phyloP scores from a whole-genome alignment of 2,113 vertebrate genomes.

The Passer montanus region DNA sequence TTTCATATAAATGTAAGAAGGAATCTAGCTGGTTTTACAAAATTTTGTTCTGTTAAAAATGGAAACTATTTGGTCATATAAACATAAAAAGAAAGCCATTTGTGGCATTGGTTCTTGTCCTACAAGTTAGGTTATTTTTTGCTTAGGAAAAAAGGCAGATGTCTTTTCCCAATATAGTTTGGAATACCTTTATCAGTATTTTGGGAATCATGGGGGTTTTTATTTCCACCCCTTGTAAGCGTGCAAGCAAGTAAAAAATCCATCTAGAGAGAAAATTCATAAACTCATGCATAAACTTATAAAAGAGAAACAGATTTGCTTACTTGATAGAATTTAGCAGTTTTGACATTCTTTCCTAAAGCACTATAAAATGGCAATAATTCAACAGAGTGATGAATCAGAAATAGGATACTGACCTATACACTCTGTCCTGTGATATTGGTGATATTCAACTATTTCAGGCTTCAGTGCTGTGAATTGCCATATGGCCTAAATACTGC shows the following conservation, averaged over 20 bases:
- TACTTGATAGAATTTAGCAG: neutral
- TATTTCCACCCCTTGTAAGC: neutral
- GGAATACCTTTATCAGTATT: neutral
- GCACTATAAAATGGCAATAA: neutral
- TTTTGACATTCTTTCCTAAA: neutral
- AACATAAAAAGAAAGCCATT: neutral
- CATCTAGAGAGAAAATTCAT: neutral
- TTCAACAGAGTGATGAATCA: neutral
- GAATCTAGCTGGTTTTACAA: neutral
- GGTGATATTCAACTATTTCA: neutral
- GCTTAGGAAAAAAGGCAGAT: neutral
- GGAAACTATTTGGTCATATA: neutral
- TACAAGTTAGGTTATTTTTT: neutral
- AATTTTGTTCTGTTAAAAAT: neutral
- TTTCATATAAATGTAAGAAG: neutral
- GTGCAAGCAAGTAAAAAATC: neutral
- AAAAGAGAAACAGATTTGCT: neutral
- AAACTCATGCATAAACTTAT: neutral
- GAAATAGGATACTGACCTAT: neutral
- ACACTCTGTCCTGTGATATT: neutral
- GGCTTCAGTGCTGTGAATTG: neutral
- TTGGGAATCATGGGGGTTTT: neutral
- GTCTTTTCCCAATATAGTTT: neutral
- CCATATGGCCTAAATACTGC: neutral
- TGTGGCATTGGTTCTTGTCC: neutral